Conservation (phyloP, 2,888 invertebrate genomes). For the Chaetoderma sp. region DNA sequence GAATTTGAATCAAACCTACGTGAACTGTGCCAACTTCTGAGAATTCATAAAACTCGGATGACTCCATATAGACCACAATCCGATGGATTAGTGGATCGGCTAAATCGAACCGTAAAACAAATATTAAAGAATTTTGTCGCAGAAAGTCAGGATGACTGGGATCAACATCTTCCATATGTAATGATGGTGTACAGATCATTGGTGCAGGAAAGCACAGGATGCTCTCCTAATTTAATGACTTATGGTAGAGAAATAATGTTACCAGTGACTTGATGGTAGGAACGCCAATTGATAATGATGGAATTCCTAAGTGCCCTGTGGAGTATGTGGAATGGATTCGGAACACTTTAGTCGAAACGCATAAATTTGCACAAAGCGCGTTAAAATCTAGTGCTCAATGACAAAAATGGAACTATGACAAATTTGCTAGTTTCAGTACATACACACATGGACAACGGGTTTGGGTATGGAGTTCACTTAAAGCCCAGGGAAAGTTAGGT, state of each 20-base stretch:
- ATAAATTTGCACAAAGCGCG: not conserved
- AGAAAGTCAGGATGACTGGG: too few relatives aligned
- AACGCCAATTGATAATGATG: not conserved
- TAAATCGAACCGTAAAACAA: constrained; percentile 6
- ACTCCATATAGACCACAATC: constrained; percentile 13
- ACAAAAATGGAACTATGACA: not conserved
- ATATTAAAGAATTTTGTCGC: too few relatives aligned
- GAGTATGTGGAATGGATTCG: constrained; percentile 7
- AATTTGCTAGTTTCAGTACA: not conserved
- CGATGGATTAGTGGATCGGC: constrained; percentile 13
- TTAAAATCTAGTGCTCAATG: not conserved
- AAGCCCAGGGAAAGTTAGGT: constrained; percentile 6
- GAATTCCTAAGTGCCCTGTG: not conserved
- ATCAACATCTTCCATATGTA: too few relatives aligned
- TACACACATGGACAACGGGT: not conserved
- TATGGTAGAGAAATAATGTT: constrained; percentile 12
- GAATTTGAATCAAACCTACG: constrained; percentile 1
- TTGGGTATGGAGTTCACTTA: constrained; percentile 3
- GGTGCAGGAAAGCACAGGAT: not conserved
- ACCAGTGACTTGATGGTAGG: constrained; percentile 29
- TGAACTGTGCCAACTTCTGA: not conserved
- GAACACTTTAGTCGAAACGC: not conserved
- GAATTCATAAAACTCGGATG: constrained; percentile 2
- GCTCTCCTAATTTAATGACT: constrained; percentile 3
- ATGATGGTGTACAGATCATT: constrained; percentile 8